Evolutionary conservation across 2,797 vertebrate species (phyloP).

Genomic region (Balearica regulorum): DNA sequence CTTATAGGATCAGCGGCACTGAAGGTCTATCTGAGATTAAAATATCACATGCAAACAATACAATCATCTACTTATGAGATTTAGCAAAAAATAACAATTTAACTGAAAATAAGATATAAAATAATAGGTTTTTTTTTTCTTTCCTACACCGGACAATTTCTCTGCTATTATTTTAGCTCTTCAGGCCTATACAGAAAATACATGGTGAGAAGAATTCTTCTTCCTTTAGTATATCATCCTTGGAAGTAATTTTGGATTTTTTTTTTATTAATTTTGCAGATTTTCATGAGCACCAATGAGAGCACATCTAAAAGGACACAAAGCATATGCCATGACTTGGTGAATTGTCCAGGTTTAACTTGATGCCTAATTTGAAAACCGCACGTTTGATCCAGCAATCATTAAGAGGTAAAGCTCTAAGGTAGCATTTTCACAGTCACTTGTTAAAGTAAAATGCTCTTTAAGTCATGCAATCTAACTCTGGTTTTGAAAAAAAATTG

Average conservation of each 20-base stretch:
- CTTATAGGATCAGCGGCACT: neutral
- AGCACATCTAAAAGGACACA: neutral
- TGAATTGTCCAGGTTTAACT: neutral
- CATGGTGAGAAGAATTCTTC: accelerated
- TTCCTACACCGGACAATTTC: neutral
- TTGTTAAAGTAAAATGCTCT: neutral
- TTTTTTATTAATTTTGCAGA: neutral
- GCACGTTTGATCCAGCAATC: neutral
- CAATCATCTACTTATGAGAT: neutral
- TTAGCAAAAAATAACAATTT: neutral
- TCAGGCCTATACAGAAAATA: neutral
- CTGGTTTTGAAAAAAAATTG: neutral
- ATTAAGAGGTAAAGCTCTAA: neutral
- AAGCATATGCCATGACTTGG: neutral
- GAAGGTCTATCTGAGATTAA: neutral
- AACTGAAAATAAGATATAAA: neutral
- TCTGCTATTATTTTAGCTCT: neutral
- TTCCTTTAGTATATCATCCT: neutral
- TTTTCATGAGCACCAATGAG: neutral
- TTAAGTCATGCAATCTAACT: neutral
- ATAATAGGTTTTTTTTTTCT: neutral
- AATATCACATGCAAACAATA: neutral
- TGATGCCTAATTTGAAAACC: neutral
- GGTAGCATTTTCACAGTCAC: neutral
- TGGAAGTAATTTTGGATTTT: neutral